phyloP scores from a whole-genome alignment of 2,888 invertebrate genomes.

The Oscheius myriophilus region DNA sequence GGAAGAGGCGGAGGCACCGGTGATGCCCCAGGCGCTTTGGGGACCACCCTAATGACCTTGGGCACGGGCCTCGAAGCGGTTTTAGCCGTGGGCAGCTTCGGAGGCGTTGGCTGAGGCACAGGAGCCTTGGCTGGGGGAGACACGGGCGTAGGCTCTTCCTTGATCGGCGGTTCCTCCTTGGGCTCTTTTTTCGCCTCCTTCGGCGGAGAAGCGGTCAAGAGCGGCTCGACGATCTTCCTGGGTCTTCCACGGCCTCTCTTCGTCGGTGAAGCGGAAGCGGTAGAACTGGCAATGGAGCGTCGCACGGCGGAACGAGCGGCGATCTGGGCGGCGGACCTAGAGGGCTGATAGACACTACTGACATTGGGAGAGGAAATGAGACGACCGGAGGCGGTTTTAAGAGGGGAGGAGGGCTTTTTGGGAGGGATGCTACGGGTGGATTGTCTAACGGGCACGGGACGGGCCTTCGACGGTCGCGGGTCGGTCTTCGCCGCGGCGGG shows the following conservation, averaged over 20 bases:
- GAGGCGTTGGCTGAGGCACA: no score
- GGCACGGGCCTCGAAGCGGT: no score
- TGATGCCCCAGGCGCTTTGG: no score
- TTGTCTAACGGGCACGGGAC: slow-evolving; percentile 7
- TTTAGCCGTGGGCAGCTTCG: no score
- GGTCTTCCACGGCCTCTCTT: slow-evolving; percentile 36
- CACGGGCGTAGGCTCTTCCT: not conserved
- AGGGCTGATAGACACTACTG: slow-evolving; percentile 5
- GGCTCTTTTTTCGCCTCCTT: not conserved
- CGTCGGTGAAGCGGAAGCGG: not conserved
- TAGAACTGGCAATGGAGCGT: not conserved
- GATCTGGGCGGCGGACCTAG: slow-evolving; percentile 7
- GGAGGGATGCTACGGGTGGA: not conserved
- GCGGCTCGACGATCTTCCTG: slow-evolving; percentile 18
- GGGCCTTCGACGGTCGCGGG: not conserved
- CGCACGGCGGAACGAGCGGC: slow-evolving; percentile 1
- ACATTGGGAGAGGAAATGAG: not conserved
- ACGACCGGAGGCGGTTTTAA: slow-evolving; percentile 28
- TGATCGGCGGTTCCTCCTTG: no score
- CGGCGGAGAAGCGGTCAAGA: not conserved
- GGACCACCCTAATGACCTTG: no score
- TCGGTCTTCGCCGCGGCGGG: not conserved
- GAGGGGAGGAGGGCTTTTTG: slow-evolving; percentile 7
- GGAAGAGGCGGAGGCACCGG: no score
- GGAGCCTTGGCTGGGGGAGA: no score